Percentiles rank a stretch among this genome's conserved stretches.
phyloP scores from a whole-genome alignment of 2,113 vertebrate species.

The Silurus glanis region DNA sequence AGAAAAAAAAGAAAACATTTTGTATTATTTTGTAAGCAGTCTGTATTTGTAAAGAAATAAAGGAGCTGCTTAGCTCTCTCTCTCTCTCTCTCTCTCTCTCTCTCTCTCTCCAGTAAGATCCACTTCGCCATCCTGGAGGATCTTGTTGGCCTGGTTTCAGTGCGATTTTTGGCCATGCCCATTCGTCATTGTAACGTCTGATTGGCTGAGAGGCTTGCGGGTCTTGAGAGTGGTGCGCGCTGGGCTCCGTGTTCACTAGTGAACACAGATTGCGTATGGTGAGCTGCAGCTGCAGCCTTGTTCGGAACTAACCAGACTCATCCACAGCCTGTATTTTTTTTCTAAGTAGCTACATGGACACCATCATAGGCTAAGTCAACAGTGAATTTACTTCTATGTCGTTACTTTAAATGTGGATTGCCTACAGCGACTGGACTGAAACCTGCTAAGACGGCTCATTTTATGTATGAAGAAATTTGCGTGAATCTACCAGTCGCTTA shows the following conservation, averaged over 20 bases:
- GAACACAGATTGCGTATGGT: conserved; percentile 69
- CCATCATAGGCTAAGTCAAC: conserved; percentile 17
- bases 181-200: conserved; percentile 68
- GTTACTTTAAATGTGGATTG: conserved; percentile 22
- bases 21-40: not conserved
- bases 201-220: conserved; percentile 70
- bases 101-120: not conserved
- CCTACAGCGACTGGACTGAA: conserved; percentile 59
- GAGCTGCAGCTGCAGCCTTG: conserved; percentile 64
- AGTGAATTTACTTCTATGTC: conserved; percentile 44
- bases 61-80: not conserved
- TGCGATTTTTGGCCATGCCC: conserved; percentile 68
- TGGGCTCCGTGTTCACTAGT: conserved; percentile 71
- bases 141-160: conserved; percentile 70
- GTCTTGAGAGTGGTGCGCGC: conserved; percentile 72
- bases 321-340: conserved; percentile 61
- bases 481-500: conserved; percentile 53
- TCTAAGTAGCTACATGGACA: conserved; percentile 46
- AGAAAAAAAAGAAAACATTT: not conserved
- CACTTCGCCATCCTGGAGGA: conserved; percentile 58
- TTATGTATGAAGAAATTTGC: conserved; percentile 57
- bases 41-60: not conserved
- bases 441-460: conserved; percentile 51
- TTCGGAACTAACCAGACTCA: conserved; percentile 48
- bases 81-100: too few species aligned